Base-by-base conservation (phyloP, 2,113 vertebrate genomes). In the Ifrita kowaldi region DNA sequence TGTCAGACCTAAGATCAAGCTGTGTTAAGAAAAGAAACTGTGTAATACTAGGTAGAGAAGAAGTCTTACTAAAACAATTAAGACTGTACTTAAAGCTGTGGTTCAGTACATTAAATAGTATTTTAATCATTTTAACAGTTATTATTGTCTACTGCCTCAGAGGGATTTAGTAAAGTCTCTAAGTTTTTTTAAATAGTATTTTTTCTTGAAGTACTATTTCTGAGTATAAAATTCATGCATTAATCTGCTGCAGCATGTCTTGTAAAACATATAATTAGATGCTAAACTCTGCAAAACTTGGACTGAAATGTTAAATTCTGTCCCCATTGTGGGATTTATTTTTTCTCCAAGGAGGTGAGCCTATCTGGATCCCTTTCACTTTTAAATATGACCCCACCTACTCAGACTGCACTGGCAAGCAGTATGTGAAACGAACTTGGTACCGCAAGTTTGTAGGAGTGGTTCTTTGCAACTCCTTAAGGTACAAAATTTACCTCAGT, bases 401-500 rank as follows among this genome's bases (percentile, higher is more conserved):
- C 96, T 99, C 99, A 32, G 98, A 98, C 68, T 99, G 99, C 97
- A 98, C 98, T 16, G 99, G 99, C 77, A 99, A 99, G 91, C 99
- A 99, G 75, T 99, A 98, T 0, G 99, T 99, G 95, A 99, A 99
- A 96, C 97, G 99, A 78, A 99, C 99, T 0, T 99, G 99, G 99
- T 99, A 99, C 96, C 98, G 97, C 89, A 99, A 99, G 96, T 99
- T 99, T 91, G 99, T 99, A 50, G 99, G 99, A 17, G 99, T 99
- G 49, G 98, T 99, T 84, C 98, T 99, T 90, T 99, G 99, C 64
- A 99, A 99, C 95, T 99, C 99, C 10, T 98, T 99, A 90, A 98
- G 99, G 94, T 99, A 99, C 96, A 99, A 99, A 97, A 99, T 99
- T 98, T 99, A 99, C 97, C 99, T 99, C 98, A 99, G 99, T 60